A percentile compares a stretch with the other conserved stretches of the same genome.
Evolutionary conservation across 2,113 vertebrate species (phyloP).

Genomic region (Riparia riparia): DNA sequence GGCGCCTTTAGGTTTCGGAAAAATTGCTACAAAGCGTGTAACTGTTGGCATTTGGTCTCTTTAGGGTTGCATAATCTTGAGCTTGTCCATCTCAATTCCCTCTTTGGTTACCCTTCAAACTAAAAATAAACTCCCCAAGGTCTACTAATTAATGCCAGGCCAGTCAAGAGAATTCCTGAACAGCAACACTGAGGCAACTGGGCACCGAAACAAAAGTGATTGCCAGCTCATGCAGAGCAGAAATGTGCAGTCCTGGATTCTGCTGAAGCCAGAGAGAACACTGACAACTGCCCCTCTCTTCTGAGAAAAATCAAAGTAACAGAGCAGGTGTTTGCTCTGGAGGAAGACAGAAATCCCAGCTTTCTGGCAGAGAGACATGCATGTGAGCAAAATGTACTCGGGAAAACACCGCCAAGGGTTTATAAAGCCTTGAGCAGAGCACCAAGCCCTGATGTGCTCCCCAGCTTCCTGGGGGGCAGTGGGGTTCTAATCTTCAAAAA

Average conservation of each 20-base stretch:
- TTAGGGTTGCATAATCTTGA: background rate
- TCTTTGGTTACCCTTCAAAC: background rate
- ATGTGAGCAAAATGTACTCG: background rate
- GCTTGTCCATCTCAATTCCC: background rate
- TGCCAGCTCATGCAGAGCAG: background rate
- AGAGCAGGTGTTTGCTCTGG: background rate
- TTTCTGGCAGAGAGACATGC: background rate
- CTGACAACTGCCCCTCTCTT: constrained; percentile 3
- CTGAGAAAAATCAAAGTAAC: constrained; percentile 20
- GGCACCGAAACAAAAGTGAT: background rate
- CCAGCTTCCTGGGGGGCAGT: background rate
- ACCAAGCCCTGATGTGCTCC: background rate
- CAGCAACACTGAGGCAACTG: background rate
- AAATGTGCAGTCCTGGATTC: background rate
- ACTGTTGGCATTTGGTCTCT: background rate
- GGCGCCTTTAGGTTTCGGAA: rapidly evolving
- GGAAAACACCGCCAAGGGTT: background rate
- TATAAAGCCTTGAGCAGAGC: background rate
- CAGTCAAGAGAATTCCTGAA: constrained; percentile 40
- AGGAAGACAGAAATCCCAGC: background rate
- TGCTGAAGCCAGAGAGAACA: constrained; percentile 24
- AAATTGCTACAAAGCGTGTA: background rate
- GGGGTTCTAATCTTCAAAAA: background rate
- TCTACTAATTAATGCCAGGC: constrained; percentile 5
- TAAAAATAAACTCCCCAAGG: constrained; percentile 2